Percentiles rank a stretch among this genome's conserved stretches.
These are phyloP conservation scores for Trichomalopsis sarcophagae DNA, from an alignment of 1,140 invertebrate genomes.

Conservation along the genomic window DNA sequence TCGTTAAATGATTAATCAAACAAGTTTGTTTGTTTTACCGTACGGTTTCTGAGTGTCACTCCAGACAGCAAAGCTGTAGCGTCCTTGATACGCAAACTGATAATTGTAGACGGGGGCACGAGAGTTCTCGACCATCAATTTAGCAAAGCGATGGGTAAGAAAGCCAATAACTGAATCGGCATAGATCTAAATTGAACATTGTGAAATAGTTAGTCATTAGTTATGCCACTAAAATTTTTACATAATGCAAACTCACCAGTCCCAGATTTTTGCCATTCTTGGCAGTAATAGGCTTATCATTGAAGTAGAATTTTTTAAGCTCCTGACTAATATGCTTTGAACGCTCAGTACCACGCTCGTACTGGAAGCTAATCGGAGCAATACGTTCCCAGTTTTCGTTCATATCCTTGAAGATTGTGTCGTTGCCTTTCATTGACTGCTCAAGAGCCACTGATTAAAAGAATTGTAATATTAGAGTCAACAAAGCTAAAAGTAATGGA, in stretches of 20 bases:
- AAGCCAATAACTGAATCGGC: constrained; percentile 57
- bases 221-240: too few relatives aligned
- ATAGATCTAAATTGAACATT: constrained; percentile 54
- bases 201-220: too few relatives aligned
- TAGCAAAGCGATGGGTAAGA: constrained; percentile 54
- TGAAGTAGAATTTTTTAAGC: constrained; percentile 69
- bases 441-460: background rate
- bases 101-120: constrained; percentile 60
- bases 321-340: constrained; percentile 71
- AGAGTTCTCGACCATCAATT: constrained; percentile 53
- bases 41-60: constrained; percentile 59
- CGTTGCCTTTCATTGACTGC: background rate
- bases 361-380: constrained; percentile 75
- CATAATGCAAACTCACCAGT: constrained; percentile 54
- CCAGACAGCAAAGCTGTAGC: constrained; percentile 57
- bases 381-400: constrained; percentile 27
- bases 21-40: constrained; percentile 50
- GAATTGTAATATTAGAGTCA: background rate
- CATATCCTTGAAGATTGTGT: constrained; percentile 14
- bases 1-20: background rate
- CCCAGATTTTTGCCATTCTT: constrained; percentile 58
- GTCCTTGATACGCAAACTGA: constrained; percentile 62
- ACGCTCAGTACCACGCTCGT: constrained; percentile 70
- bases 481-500: background rate
- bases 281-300: constrained; percentile 64